Evolutionary conservation across 2,797 vertebrate genomes (phyloP).

Genomic region (Molossus alvarezi): DNA sequence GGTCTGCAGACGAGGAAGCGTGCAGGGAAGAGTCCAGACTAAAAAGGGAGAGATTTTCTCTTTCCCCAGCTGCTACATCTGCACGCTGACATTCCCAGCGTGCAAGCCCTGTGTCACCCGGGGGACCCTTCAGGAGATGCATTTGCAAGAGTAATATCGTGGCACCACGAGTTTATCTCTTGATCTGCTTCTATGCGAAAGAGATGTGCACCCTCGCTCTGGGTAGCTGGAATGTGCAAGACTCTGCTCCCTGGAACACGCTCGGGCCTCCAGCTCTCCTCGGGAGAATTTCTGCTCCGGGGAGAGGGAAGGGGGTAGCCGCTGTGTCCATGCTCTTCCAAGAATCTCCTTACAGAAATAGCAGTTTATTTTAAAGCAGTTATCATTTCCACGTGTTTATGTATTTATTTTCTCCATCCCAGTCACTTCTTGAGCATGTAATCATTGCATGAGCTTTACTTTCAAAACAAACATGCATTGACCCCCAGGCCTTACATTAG

Average conservation of each 20-base stretch:
- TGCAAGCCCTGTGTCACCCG: not conserved
- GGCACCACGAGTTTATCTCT: not conserved
- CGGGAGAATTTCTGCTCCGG: not conserved
- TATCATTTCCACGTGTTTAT: constrained; percentile 12
- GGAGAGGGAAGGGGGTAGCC: not conserved
- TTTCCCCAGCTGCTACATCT: not conserved
- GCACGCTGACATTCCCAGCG: not conserved
- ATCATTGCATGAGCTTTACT: constrained; percentile 24
- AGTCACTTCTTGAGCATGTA: not conserved
- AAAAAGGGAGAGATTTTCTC: not conserved
- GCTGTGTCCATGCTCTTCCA: not conserved
- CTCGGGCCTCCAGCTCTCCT: not conserved
- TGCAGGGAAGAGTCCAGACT: not conserved
- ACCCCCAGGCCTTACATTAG: constrained; percentile 25
- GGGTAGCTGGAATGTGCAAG: not conserved
- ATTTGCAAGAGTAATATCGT: constrained; percentile 40
- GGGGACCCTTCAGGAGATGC: not conserved
- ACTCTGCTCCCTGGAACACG: not conserved
- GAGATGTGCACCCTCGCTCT: not conserved
- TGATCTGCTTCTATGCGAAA: not conserved
- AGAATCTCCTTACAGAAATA: not conserved
- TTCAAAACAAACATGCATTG: constrained; percentile 51
- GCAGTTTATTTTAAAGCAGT: not conserved
- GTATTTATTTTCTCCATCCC: constrained; percentile 55
- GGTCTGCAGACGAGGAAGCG: not conserved